These are phyloP conservation scores for Crax fasciolata DNA, from an alignment of 2,797 vertebrate species.

Conservation along the genomic window DNA sequence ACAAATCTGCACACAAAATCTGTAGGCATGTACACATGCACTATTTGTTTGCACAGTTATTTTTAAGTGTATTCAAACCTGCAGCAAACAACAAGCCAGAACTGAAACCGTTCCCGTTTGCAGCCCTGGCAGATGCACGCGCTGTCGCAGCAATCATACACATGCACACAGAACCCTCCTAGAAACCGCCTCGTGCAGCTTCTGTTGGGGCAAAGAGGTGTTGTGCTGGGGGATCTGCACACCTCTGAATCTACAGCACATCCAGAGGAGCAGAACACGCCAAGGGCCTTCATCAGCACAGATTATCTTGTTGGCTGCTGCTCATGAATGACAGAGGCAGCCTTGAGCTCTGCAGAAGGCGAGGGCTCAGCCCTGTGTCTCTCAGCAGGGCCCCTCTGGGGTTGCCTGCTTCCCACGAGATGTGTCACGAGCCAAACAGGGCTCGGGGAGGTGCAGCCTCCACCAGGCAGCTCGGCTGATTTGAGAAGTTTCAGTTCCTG, in stretches of 20 bases:
- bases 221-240: background rate
- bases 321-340: background rate
- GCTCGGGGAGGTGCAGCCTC: background rate
- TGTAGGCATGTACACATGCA: background rate
- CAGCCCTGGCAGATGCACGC: background rate
- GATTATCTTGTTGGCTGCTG: background rate
- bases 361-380: background rate
- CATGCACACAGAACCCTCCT: background rate
- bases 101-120: background rate
- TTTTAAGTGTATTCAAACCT: background rate
- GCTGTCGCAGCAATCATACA: background rate
- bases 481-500: constrained; percentile 34
- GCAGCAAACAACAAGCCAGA: background rate
- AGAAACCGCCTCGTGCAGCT: background rate
- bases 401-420: background rate
- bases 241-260: background rate
- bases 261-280: background rate
- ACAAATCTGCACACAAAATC: background rate
- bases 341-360: background rate
- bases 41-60: background rate
- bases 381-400: background rate
- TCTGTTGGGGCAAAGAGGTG: background rate
- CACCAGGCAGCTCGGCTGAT: background rate
- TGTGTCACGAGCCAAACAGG: background rate
- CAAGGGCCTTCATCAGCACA: background rate